A percentile compares a stretch with the other conserved stretches of the same genome.
Conservation (phyloP, 1,140 invertebrate genomes). For the Drosophila dunni region DNA sequence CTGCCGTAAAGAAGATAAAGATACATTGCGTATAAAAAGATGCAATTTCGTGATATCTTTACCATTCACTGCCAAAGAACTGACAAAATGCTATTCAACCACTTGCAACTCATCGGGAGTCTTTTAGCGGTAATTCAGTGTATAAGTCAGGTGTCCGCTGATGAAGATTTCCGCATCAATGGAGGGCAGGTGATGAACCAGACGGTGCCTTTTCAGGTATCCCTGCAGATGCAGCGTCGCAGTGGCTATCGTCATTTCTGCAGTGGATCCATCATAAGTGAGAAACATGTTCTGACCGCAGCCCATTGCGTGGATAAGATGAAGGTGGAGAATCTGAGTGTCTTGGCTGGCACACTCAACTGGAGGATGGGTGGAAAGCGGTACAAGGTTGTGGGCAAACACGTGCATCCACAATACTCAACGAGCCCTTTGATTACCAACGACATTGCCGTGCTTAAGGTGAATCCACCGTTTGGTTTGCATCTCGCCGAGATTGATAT, state of each 20-base stretch:
- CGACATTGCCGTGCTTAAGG: conserved; percentile 75
- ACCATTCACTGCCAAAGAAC: neutral
- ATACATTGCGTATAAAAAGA: conserved; percentile 13
- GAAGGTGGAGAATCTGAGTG: conserved; percentile 70
- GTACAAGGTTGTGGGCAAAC: conserved; percentile 52
- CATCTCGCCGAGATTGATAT: conserved; percentile 50
- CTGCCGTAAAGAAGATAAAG: neutral
- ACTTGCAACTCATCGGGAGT: neutral
- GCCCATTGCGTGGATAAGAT: conserved; percentile 83
- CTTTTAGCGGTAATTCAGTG: neutral
- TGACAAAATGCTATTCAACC: conserved; percentile 21
- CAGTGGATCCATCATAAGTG: conserved; percentile 82
- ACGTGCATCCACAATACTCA: conserved; percentile 72
- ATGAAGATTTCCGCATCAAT: conserved; percentile 56
- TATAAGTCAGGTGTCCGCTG: neutral
- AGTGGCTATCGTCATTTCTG: conserved; percentile 80
- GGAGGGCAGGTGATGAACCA: conserved; percentile 67
- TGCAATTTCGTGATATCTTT: neutral
- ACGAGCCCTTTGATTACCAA: conserved; percentile 68
- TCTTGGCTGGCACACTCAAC: conserved; percentile 85
- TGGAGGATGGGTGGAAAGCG: conserved; percentile 84
- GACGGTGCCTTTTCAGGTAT: conserved; percentile 77
- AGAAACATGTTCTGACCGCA: conserved; percentile 81
- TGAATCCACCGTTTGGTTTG: conserved; percentile 65
- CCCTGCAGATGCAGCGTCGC: conserved; percentile 66